Conservation (phyloP, 1,140 invertebrate species). For the Aphis gossypii region DNA sequence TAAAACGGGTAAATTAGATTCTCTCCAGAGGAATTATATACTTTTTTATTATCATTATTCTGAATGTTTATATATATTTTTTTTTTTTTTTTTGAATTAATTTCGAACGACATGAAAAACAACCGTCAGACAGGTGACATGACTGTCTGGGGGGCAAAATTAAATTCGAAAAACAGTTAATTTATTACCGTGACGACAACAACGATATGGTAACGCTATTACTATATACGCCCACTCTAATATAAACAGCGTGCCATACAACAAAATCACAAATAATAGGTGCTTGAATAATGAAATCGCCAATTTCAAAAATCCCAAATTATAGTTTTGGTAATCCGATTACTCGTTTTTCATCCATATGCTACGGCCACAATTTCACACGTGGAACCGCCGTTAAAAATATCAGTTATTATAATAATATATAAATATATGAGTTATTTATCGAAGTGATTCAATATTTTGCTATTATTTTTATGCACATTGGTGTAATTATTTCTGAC, state of each 20-base stretch:
- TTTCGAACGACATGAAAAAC: neutral
- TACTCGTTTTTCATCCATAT: neutral
- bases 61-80: neutral
- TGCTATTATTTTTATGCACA: neutral
- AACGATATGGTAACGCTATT: neutral
- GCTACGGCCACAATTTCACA: neutral
- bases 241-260: neutral
- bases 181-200: neutral
- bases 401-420: neutral
- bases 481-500: conserved; percentile 11
- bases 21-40: neutral
- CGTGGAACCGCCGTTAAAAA: neutral
- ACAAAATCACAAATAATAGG: neutral
- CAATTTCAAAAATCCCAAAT: neutral
- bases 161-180: neutral
- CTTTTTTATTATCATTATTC: neutral
- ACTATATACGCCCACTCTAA: neutral
- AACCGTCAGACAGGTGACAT: neutral
- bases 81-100: neutral
- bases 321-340: neutral
- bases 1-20: neutral
- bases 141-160: neutral
- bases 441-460: neutral
- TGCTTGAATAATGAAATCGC: neutral
- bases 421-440: neutral